A percentile compares a stretch with the other conserved stretches of the same genome.
Conservation (phyloP, 92 coral and sea anemone species). For the Siderastrea radians region DNA sequence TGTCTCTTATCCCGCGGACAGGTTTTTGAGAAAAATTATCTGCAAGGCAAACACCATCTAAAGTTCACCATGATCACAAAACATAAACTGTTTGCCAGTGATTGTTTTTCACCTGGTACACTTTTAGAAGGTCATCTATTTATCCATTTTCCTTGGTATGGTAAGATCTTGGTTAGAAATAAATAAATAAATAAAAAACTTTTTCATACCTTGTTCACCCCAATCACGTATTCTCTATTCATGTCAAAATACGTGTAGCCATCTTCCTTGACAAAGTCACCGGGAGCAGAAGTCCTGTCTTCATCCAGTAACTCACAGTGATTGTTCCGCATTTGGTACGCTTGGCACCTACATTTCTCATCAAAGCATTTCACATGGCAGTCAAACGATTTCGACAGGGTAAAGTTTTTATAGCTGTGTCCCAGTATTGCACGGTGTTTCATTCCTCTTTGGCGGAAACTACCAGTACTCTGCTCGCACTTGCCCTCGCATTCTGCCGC, state of each 20-base stretch:
- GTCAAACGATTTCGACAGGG: conserved; percentile 2
- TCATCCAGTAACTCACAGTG: conserved; percentile 22
- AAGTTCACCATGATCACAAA: too few relatives aligned
- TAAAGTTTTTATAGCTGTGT: conserved; percentile 35
- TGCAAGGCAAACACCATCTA: too few relatives aligned
- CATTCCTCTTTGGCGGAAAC: neutral
- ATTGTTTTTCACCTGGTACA: too few relatives aligned
- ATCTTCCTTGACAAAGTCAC: neutral
- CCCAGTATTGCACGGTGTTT: conserved; percentile 25
- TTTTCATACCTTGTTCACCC: neutral
- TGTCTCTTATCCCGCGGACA: too few relatives aligned
- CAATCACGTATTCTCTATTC: neutral
- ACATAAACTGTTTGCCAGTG: too few relatives aligned
- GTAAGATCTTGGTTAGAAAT: too few relatives aligned
- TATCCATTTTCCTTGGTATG: too few relatives aligned
- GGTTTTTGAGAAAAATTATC: too few relatives aligned
- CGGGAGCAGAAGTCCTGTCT: conserved; percentile 22
- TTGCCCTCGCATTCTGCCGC: neutral
- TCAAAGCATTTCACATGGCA: conserved; percentile 38
- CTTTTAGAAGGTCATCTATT: too few relatives aligned
- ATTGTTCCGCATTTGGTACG: conserved; percentile 20
- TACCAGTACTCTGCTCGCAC: neutral
- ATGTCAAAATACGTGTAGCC: conserved; percentile 20
- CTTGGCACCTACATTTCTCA: conserved; percentile 41
- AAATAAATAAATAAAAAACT: too few relatives aligned